These are phyloP conservation scores for Forbesichthys papilliferus DNA, from an alignment of 2,113 vertebrate species.

Conservation along the genomic window DNA sequence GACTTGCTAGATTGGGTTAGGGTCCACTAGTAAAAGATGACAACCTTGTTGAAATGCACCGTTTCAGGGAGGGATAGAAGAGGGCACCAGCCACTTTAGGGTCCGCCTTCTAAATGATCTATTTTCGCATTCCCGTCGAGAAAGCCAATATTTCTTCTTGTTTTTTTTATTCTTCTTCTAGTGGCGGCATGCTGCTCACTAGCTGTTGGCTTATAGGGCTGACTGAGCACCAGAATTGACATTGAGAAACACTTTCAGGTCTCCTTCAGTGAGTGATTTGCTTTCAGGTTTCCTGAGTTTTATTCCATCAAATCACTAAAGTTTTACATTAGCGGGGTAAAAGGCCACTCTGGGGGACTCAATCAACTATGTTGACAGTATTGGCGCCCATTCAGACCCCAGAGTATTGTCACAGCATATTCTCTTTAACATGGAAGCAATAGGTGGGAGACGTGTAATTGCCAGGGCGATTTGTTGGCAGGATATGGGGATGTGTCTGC, in stretches of 20 bases:
- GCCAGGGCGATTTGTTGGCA: background rate
- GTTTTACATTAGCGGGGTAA: conserved; percentile 32
- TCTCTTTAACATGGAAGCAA: conserved; percentile 14
- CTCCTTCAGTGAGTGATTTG: conserved; percentile 17
- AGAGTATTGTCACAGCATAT: too few relatives aligned
- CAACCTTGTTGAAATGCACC: too few relatives aligned
- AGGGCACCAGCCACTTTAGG: too few relatives aligned
- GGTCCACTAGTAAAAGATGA: conserved; percentile 36
- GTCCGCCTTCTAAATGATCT: too few relatives aligned
- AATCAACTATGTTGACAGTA: too few relatives aligned
- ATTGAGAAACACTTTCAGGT: conserved; percentile 18
- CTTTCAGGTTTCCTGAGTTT: conserved; percentile 13
- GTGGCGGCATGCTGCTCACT: conserved; percentile 11
- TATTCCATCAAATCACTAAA: background rate
- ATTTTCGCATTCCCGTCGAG: too few relatives aligned
- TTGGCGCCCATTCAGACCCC: too few relatives aligned
- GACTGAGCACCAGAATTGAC: conserved; percentile 14
- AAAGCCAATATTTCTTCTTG: too few relatives aligned
- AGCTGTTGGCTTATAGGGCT: background rate
- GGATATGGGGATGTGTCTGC: conserved; percentile 22
- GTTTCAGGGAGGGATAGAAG: too few relatives aligned
- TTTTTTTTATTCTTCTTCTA: conserved; percentile 35
- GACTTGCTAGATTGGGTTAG: conserved; percentile 51
- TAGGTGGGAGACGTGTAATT: conserved; percentile 16
- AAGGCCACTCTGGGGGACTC: background rate